Evolutionary conservation across 2,797 vertebrate species (phyloP).

Genomic region (Premnoplex brunnescens): DNA sequence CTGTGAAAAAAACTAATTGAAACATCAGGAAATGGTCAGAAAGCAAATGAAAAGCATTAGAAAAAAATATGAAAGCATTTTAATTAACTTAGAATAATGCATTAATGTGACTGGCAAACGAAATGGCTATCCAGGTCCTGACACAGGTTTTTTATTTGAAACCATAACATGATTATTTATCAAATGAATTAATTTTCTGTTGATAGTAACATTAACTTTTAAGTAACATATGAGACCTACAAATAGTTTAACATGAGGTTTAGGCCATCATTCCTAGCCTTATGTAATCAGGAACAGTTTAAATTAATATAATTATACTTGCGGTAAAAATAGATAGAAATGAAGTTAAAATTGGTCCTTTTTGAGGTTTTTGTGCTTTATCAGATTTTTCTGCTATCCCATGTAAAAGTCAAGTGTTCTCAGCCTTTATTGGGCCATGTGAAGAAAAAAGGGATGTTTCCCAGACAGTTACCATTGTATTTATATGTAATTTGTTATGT

Average conservation of each 20-base stretch:
- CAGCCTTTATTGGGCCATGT: background rate
- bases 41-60: background rate
- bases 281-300: background rate
- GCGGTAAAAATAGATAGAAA: background rate
- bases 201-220: background rate
- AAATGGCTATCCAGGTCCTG: background rate
- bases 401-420: background rate
- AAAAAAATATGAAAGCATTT: background rate
- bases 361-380: background rate
- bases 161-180: background rate
- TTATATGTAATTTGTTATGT: background rate
- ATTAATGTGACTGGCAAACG: background rate
- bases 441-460: background rate
- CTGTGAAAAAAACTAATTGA: background rate
- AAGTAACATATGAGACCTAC: background rate
- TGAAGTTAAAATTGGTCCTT: background rate
- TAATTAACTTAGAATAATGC: background rate
- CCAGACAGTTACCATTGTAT: background rate
- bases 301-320: background rate
- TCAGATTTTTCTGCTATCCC: background rate
- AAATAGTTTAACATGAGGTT: background rate
- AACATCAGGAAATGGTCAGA: slow-evolving; percentile 25
- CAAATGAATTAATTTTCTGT: background rate
- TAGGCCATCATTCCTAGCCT: background rate
- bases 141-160: background rate